Percentiles rank a stretch among this genome's conserved stretches.
These are phyloP conservation scores for Drepanosiphum platanoidis DNA, from an alignment of 2,888 invertebrate species.

Conservation along the genomic window DNA sequence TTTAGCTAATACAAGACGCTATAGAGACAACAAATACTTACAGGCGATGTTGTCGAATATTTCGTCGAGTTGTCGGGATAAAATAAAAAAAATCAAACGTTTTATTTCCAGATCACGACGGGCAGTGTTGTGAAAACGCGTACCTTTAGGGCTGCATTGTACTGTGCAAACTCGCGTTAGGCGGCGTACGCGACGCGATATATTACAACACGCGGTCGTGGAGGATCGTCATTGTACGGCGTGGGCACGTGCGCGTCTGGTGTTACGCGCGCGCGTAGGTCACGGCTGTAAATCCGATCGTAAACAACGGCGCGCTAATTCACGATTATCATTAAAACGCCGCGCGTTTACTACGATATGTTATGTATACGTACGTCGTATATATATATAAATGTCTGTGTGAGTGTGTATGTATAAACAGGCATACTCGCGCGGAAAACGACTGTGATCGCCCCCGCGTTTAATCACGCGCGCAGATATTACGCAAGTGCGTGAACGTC, in stretches of 20 bases:
- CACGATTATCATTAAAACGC: slow-evolving; percentile 6
- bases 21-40: no score
- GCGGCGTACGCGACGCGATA: not conserved
- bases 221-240: slow-evolving; percentile 7
- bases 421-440: not conserved
- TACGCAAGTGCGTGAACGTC: not conserved
- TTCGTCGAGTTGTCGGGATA: no score
- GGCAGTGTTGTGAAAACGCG: not conserved
- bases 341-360: no score
- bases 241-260: slow-evolving; percentile 32
- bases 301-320: slow-evolving; percentile 11
- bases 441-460: not conserved
- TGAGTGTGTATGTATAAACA: not conserved
- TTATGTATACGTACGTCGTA: no score
- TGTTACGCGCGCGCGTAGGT: slow-evolving; percentile 32
- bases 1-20: no score
- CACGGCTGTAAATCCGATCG: slow-evolving; percentile 41
- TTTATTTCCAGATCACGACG: no score
- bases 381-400: not conserved
- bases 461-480: not conserved
- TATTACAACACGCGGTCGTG: not conserved
- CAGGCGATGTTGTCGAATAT: no score
- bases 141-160: not conserved
- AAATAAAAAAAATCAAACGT: no score
- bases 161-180: not conserved